Evolutionary conservation across 1,140 invertebrate species (phyloP), one percentile per base, ranked within the genome.

Genomic region (Ceratina australensis): DNA sequence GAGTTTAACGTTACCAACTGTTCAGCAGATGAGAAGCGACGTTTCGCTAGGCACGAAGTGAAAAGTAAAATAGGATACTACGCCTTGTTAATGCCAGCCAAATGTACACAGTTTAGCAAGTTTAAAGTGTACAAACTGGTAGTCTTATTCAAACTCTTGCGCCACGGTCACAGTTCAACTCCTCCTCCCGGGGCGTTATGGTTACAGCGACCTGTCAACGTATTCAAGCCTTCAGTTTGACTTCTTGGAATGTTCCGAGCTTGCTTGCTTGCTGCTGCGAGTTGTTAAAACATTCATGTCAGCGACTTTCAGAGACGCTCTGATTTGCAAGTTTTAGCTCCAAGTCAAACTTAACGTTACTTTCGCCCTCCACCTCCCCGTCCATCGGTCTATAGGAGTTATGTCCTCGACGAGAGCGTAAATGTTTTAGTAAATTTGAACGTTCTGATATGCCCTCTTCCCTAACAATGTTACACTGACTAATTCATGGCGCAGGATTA

Each of bases 261-360:
- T 42, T 42, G 33, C 33, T 42, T 42, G 33, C 33, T 10, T 42
- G 65, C 65, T 28, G 24, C 49, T 67, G 47, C 47, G 24, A 52
- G 65, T 54, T 67, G 65, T 67, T 67, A 67, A 67, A 54, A 67
- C 65, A 67, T 67, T 67, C 65, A 16, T 22, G 47, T 54, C 52
- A 54, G 49, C 49, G 65, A 67, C 65, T 54, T 54, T 49, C 49
- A 67, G 28, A 52, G 65, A 28, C 24, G 18, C 50, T 67, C 65
- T 67, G 65, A 67, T 67, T 67, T 54, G 49, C 65, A 68, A 68
- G 50, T 56, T 68, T 26, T 56, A 68, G 47, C 26, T 22, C 49
- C n/a, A 67, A 54, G 65, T 56, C 24, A 68, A 68, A 68, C 65
- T 42, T 56, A 20, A 68, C 65, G 65, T n/a, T 68, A 68, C 65